Conservation (phyloP, 1,140 invertebrate species). For the Hyles vespertilio region DNA sequence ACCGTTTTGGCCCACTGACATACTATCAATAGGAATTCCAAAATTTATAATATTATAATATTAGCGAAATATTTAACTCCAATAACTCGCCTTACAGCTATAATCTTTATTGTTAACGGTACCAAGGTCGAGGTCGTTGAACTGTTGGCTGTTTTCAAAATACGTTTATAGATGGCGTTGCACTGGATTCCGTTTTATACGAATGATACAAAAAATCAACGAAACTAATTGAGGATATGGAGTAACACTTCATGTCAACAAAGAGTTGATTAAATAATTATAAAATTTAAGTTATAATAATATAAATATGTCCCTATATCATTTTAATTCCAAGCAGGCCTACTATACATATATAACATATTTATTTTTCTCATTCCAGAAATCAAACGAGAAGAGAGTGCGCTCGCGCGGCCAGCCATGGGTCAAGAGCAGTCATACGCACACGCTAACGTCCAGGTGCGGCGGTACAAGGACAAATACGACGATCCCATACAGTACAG, state of each 20-base stretch:
- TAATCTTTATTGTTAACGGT: conserved; percentile 20
- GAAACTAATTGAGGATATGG: too few species aligned
- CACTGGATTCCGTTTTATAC: conserved; percentile 8
- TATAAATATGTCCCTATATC: too few species aligned
- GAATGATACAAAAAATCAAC: too few species aligned
- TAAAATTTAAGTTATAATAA: too few species aligned
- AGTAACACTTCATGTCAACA: too few species aligned
- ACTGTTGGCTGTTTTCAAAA: conserved; percentile 16
- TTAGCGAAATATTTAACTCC: neutral
- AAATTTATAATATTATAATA: neutral
- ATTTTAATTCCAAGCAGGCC: too few species aligned
- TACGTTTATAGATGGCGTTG: conserved; percentile 33
- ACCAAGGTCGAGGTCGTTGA: conserved; percentile 26
- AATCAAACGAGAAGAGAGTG: conserved; percentile 29
- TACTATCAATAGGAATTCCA: neutral
- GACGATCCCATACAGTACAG: conserved; percentile 46
- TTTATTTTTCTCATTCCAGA: conserved; percentile 32
- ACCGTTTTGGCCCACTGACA: conserved; percentile 20
- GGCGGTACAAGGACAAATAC: conserved; percentile 57
- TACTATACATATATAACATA: neutral
- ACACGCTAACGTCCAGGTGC: conserved; percentile 50
- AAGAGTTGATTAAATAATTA: too few species aligned
- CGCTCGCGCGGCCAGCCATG: conserved; percentile 46
- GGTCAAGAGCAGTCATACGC: conserved; percentile 69
- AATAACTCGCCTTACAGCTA: neutral